These are phyloP conservation scores for Mirounga angustirostris DNA, from an alignment of 2,113 vertebrate species.

Conservation along the genomic window DNA sequence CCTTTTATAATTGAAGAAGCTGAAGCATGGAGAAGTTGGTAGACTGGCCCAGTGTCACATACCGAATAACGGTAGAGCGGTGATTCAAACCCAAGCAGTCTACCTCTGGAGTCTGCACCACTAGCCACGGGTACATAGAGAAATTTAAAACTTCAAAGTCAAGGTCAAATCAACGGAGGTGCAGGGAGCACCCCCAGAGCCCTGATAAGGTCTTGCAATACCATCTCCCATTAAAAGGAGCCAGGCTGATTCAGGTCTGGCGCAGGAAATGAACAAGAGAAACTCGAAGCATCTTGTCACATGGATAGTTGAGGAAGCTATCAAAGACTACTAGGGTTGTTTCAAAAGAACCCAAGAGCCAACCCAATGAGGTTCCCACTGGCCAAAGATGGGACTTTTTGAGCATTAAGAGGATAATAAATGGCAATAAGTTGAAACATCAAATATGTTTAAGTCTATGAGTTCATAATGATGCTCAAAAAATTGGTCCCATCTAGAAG, in stretches of 20 bases:
- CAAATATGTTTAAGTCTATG: slow-evolving; percentile 18
- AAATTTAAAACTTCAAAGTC: slow-evolving; percentile 52
- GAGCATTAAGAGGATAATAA: neutral
- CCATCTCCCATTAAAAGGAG: neutral
- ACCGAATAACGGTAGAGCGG: neutral
- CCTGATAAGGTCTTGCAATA: neutral
- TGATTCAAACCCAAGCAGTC: neutral
- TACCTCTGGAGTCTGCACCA: neutral
- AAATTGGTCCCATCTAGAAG: neutral
- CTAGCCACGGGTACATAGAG: neutral
- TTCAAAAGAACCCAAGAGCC: neutral
- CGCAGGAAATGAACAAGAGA: neutral
- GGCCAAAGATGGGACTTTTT: neutral
- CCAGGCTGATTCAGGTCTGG: neutral
- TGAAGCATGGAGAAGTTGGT: neutral
- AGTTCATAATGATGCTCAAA: neutral
- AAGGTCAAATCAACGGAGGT: neutral
- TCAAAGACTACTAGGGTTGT: neutral
- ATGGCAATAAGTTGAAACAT: neutral
- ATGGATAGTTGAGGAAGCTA: neutral
- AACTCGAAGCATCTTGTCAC: neutral
- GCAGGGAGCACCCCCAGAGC: neutral
- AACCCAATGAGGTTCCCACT: neutral
- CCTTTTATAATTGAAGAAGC: neutral
- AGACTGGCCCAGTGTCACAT: neutral